phyloP scores from a whole-genome alignment of 2,888 invertebrate species.

The Meghimatium bilineatum region DNA sequence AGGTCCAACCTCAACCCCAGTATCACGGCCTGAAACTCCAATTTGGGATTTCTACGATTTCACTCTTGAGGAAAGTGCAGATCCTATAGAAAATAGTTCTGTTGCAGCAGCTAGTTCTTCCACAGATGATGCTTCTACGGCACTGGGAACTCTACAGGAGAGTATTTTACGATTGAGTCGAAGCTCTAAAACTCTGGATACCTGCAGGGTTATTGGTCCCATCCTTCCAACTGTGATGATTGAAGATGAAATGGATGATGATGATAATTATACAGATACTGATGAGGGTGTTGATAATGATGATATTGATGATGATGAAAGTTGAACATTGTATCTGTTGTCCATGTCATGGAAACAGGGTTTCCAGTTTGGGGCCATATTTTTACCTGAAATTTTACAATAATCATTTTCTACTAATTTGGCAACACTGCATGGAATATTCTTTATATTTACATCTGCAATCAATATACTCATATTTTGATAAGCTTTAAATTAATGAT shows the following conservation, averaged over 20 bases:
- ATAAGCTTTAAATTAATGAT: background rate
- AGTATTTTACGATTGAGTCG: constrained; percentile 39
- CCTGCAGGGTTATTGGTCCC: constrained; percentile 39
- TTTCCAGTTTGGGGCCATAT: no score
- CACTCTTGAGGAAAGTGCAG: constrained; percentile 44
- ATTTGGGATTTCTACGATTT: constrained; percentile 70
- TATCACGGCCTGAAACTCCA: constrained; percentile 66
- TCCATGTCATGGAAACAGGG: background rate
- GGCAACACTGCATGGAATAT: no score
- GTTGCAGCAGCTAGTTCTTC: background rate
- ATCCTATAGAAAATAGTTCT: background rate
- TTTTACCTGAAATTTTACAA: no score
- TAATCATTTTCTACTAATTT: no score
- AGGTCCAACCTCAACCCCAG: constrained; percentile 38
- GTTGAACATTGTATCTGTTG: background rate
- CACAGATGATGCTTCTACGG: constrained; percentile 18
- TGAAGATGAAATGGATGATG: constrained; percentile 52
- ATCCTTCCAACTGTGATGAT: constrained; percentile 49
- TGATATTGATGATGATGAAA: constrained; percentile 1
- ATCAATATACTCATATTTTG: background rate
- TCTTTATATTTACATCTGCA: background rate
- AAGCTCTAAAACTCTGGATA: constrained; percentile 18
- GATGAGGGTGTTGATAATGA: background rate
- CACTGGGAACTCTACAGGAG: constrained; percentile 37
- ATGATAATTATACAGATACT: constrained; percentile 26